Evolutionary conservation across 2,113 vertebrate genomes (phyloP).

Genomic region (Lipophrys pholis): DNA sequence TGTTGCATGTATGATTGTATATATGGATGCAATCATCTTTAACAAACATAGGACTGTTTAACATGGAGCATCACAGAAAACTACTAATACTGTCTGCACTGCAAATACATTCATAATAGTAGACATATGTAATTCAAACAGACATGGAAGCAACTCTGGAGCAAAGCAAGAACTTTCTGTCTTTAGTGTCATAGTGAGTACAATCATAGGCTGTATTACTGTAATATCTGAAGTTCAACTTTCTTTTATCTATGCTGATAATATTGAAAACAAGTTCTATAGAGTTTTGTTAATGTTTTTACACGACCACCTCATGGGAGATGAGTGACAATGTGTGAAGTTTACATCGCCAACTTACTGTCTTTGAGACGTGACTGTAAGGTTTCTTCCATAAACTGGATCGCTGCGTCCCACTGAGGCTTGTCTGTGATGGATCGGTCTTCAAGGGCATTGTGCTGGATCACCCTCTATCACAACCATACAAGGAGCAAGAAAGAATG

Average conservation of each 20-base stretch:
- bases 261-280: neutral
- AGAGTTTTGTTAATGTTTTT: neutral
- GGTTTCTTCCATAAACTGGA: slow-evolving; percentile 98
- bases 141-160: neutral
- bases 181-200: neutral
- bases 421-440: slow-evolving; percentile 98
- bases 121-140: neutral
- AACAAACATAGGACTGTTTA: neutral
- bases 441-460: slow-evolving; percentile 98
- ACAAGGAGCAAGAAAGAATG: slow-evolving; percentile 11
- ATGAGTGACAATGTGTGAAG: neutral
- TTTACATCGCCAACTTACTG: slow-evolving; percentile 83
- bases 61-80: neutral
- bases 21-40: neutral
- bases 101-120: neutral
- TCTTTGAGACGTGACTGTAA: slow-evolving; percentile 94
- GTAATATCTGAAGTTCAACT: neutral
- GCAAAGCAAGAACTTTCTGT: neutral
- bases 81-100: neutral
- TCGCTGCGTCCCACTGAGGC: slow-evolving; percentile 98
- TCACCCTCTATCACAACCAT: slow-evolving; percentile 88
- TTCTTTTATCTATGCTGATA: neutral
- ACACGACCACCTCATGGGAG: neutral
- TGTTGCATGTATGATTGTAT: neutral
- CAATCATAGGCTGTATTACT: neutral